Base-by-base conservation (phyloP, 2,113 vertebrate species). In the Anhinga rufa region DNA sequence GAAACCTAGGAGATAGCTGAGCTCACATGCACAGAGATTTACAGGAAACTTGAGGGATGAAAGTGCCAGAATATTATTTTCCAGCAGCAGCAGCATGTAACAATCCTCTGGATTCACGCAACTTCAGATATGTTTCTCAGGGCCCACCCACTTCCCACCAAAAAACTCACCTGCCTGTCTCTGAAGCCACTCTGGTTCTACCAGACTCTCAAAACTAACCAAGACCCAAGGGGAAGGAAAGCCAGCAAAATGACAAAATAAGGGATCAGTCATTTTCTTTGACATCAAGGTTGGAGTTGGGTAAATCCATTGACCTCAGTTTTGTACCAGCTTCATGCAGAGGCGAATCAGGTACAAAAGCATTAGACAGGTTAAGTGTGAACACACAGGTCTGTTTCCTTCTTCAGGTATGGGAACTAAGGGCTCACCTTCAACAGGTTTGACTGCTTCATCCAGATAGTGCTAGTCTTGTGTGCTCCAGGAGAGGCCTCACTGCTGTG, bases 341-440 rank as follows among this genome's bases (percentile, higher is more conserved):
- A 26, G 6, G 9, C 9, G 10, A 90, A 48, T 25, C 31, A 34
- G 12, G 17, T 82, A 26, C 38, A 38, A 84, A 80, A 66, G 38
- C 14, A 55, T 42, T 38, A 57, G 64, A 17, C 9, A 48, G 75
- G 34, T 77, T 38, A 86, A 62, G 17, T 10, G 20, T 31, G 81
- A 91, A 20, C 4, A 12, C 4, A 13, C 0, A 0, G 9, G 5
- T 38, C n/a, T 74, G 17, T 62, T 60, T 91, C 32, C 57, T 89
- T 10, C 24, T 64, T 86, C 72, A 64, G 12, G 12, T 64, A 10
- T 1, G 6, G 25, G 42, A 69, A 36, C 31, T n/a, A 58, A 75
- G 25, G 36, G 17, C n/a, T 78, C 29, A 40, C 10, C 52, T 72
- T 64, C 54, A 46, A 17, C 40, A 36, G 36, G 46, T 82, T 60